Percentiles rank a stretch among this genome's conserved stretches.
Evolutionary conservation across 2,888 invertebrate genomes (phyloP).

Genomic region (Folsomia candida): DNA sequence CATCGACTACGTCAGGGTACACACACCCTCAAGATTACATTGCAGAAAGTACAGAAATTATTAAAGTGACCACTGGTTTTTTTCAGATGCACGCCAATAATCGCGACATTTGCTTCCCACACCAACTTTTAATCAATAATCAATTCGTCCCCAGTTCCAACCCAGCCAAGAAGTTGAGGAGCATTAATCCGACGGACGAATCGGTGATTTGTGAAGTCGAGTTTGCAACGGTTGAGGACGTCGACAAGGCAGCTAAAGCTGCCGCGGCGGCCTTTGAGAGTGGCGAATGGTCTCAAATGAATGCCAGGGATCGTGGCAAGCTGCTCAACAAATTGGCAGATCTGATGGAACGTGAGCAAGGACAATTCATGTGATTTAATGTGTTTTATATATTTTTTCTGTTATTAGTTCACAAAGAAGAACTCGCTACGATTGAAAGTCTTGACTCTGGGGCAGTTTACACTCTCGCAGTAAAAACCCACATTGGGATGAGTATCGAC

Average conservation of each 20-base stretch:
- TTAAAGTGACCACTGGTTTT: no score
- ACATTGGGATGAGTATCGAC: constrained; percentile 96
- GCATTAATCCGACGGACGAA: constrained; percentile 83
- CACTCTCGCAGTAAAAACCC: constrained; percentile 91
- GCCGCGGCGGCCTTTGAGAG: constrained; percentile 82
- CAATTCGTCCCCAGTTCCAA: constrained; percentile 76
- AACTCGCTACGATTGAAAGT: constrained; percentile 88
- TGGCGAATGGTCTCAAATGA: constrained; percentile 93
- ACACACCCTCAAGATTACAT: no score
- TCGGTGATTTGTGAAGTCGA: constrained; percentile 70
- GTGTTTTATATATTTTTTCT: neutral
- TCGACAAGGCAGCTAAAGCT: constrained; percentile 81
- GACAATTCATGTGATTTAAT: neutral
- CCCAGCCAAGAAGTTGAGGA: constrained; percentile 60
- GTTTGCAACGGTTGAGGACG: constrained; percentile 73
- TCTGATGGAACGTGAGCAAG: constrained; percentile 70
- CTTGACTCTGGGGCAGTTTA: constrained; percentile 96
- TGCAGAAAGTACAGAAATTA: no score
- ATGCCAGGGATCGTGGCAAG: constrained; percentile 83
- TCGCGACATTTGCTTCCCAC: constrained; percentile 78
- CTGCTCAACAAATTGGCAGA: constrained; percentile 85
- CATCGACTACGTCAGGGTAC: constrained; percentile 74
- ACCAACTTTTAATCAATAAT: constrained; percentile 88
- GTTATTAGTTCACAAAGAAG: constrained; percentile 73
- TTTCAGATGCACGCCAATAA: constrained; percentile 80